Base-by-base conservation (phyloP, 2,113 vertebrate species). In the Numenius arquata region DNA sequence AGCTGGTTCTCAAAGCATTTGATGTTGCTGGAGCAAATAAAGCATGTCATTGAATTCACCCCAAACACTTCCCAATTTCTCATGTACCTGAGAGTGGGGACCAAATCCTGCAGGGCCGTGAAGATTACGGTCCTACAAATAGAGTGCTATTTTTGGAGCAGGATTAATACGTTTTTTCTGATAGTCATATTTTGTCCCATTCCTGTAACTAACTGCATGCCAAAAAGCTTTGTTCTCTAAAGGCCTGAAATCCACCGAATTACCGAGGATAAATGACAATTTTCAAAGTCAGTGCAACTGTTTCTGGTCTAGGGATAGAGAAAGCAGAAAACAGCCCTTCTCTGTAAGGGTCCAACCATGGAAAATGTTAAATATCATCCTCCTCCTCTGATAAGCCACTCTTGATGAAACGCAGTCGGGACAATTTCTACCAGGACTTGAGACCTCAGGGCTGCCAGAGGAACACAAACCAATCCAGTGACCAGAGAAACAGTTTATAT, bases 341-440 rank as follows among this genome's bases (percentile, higher is more conserved):
- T 72, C 67, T 47, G 30, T 5, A 27, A 50, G 36, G 47, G 17
- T 43, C n/a, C 47, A 40, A 2, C 17, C 20, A 50, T 2, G 41
- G 70, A 32, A 68, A 62, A 26, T 6, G 6, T 12, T 47, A 18
- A 87, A 18, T 4, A n/a, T 34, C 41, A 17, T 62, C 38, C 29
- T 68, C 55, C 36, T 72, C 48, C 38, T 56, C 40, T 32, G 25
- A 30, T 53, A 77, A 77, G 27, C 29, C 43, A 9, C 40, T 65
- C 59, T 2, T 6, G 34, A 15, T 15, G 8, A 18, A 65, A 78
- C 1, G 4, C 1, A 8, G 32, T 20, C 2, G 41, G 0, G 40
- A 21, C 38, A 36, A 14, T 55, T 61, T 55, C 43, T 21, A 23
- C 17, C 30, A 32, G 26, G 20, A 32, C 34, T 12, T 2, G 4